A percentile compares a stretch with the other conserved stretches of the same genome.
Evolutionary conservation across 2,113 vertebrate species (phyloP).

Genomic region (Channa maculata): DNA sequence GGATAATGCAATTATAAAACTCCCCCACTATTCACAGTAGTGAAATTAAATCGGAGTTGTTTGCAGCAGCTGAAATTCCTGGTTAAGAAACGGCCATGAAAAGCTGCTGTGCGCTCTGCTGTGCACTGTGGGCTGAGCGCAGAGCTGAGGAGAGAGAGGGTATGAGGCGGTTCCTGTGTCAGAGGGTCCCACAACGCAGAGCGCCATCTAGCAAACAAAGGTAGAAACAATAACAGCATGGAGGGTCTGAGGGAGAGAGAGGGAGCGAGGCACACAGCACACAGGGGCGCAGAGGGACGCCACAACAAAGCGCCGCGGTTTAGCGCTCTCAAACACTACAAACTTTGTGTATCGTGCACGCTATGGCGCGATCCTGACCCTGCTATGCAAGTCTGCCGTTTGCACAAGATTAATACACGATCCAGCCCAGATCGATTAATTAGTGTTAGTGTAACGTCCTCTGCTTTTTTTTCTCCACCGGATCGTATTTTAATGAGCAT

Average conservation of each 20-base stretch:
- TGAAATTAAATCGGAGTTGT: conserved; percentile 25
- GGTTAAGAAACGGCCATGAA: conserved; percentile 27
- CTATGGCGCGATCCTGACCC: neutral
- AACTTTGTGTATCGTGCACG: conserved; percentile 27
- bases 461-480: neutral
- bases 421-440: conserved; percentile 7
- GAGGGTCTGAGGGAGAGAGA: conserved; percentile 53
- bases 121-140: conserved; percentile 49
- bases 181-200: conserved; percentile 88
- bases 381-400: neutral
- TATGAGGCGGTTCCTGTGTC: conserved; percentile 71
- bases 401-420: conserved; percentile 8
- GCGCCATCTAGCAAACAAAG: conserved; percentile 97
- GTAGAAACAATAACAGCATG: conserved; percentile 84
- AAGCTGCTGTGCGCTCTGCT: conserved; percentile 44
- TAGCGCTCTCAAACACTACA: conserved; percentile 34
- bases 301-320: conserved; percentile 58
- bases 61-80: conserved; percentile 50
- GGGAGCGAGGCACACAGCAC: conserved; percentile 45
- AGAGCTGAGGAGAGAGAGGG: conserved; percentile 46
- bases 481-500: conserved; percentile 35
- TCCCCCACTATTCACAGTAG: conserved; percentile 16
- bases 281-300: conserved; percentile 59
- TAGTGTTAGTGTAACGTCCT: conserved; percentile 3
- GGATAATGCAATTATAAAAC: conserved; percentile 52